Evolutionary conservation across 2,797 vertebrate genomes (phyloP), one percentile per base, ranked within the genome.

Genomic region (Clamator glandarius): DNA sequence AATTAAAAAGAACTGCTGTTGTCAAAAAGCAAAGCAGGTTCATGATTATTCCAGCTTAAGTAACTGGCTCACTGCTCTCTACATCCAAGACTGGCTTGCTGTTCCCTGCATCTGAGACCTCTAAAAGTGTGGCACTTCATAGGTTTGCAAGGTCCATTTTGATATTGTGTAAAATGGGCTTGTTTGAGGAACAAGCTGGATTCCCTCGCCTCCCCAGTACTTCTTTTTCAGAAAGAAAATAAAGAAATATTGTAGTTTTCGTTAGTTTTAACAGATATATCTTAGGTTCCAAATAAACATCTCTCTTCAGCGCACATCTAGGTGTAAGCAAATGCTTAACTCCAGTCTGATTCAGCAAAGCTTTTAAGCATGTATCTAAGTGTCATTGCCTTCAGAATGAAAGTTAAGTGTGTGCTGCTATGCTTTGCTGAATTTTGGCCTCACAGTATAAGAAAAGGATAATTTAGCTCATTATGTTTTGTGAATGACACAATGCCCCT

Each of bases 401-500:
- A 95, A 87, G 89, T 86, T 91, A 87, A 94, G 85, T 57, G 75
- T 23, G 46, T 74, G 57, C 80, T 79, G 93, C 91, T 89, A 91
- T 90, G 89, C 91, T 92, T 94, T 94, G 89, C 80, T 95, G 85
- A 91, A 93, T 96, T 95, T 95, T 90, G 95, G 95, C 88, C 70
- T 92, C 67, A 61, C 1, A 7, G 61, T 84, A 21, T 48, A 93
- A 93, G 92, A 92, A 97, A 91, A 88, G 36, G 87, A 91, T 94
- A 92, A 96, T 96, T 92, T 84, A 67, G 63, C 89, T 97, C 83
- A 91, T 96, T 96, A 90, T 94, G 89, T 88, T 94, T 95, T 91
- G 95, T 90, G 91, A 95, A 96, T 90, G 89, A 96, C 96, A 96
- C 94, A 70, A 92, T 89, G 80, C 92, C 91, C 95, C 92, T 89